Evolutionary conservation across 2,113 vertebrate genomes (phyloP), one percentile per base, ranked within the genome.

Genomic region (Stigmatopora nigra): DNA sequence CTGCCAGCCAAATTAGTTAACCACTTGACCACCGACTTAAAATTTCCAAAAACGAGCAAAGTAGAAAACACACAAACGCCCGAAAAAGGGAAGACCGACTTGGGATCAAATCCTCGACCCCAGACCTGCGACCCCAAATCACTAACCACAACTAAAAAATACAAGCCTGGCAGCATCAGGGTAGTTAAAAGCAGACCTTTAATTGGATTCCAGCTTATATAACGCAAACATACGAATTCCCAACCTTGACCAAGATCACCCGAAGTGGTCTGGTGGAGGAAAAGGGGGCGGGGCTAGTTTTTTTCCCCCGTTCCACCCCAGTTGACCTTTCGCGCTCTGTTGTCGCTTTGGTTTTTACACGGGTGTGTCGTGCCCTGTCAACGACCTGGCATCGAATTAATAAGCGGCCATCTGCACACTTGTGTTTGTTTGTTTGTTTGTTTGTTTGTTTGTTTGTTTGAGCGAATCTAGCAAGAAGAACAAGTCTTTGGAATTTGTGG

Each of bases 301-400:
- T 63, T 65, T n/a, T n/a, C n/a, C n/a, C 53, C 12, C 14, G 3
- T 15, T 62, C 65, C 65, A 59, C 68, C 79, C 76, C 81, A 81
- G 67, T 66, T 86, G 74, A 78, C 77, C 69, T 56, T 64, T 68
- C 67, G 56, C 22, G 49, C 13, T 41, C 15, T 66, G 46, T 41
- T 0, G 6, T 52, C 5, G 52, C n/a, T 15, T n/a, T 38, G 1
- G 20, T 45, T 63, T 63, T 14, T 31, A 56, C 22, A 56, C 66
- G 41, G 44, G 61, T 62, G 20, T 58, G 4, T 57, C n/a, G 53
- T 56, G 60, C 38, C 68, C 49, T 67, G 12, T 47, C 44, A 69
- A 53, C 49, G 75, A 72, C 72, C 71, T 71, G 78, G 80, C 83
- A 82, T 88, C 85, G 88, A 87, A 87, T 90, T 89, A 89, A 87